These are phyloP conservation scores for Autographa pulchrina DNA, from an alignment of 2,888 invertebrate species.

Conservation along the genomic window DNA sequence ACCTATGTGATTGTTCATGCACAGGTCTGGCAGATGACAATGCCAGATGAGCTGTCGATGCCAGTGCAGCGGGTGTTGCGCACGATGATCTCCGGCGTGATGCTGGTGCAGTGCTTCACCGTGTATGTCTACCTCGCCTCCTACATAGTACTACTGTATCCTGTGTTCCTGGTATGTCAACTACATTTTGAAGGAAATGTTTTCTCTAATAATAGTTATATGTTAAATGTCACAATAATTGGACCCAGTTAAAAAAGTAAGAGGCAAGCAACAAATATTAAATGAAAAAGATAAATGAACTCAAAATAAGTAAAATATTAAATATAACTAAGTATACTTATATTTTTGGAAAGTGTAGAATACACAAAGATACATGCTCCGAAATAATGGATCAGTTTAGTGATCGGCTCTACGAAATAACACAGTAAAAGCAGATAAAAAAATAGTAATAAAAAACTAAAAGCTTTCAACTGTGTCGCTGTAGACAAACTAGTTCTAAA, in stretches of 20 bases:
- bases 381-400: background rate
- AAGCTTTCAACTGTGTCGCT: background rate
- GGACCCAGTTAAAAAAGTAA: no score
- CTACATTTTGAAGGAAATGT: background rate
- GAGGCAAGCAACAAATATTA: no score
- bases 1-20: background rate
- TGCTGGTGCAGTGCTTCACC: slow-evolving; percentile 88
- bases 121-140: slow-evolving; percentile 88
- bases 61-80: slow-evolving; percentile 84
- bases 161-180: slow-evolving; percentile 84
- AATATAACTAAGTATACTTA: no score
- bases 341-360: background rate
- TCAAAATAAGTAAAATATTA: no score
- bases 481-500: background rate
- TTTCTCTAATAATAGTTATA: no score
- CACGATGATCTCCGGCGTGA: slow-evolving; percentile 85
- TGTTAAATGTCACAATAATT: no score
- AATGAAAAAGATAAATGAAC: background rate
- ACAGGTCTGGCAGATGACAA: slow-evolving; percentile 87
- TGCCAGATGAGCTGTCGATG: slow-evolving; percentile 81
- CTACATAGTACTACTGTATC: slow-evolving; percentile 89
- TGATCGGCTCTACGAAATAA: background rate
- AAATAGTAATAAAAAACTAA: background rate
- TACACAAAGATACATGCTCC: background rate
- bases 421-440: background rate